A percentile compares a stretch with the other conserved stretches of the same genome.
Evolutionary conservation across 2,888 invertebrate genomes (phyloP).

Genomic region (Pseudanteris insignis): DNA sequence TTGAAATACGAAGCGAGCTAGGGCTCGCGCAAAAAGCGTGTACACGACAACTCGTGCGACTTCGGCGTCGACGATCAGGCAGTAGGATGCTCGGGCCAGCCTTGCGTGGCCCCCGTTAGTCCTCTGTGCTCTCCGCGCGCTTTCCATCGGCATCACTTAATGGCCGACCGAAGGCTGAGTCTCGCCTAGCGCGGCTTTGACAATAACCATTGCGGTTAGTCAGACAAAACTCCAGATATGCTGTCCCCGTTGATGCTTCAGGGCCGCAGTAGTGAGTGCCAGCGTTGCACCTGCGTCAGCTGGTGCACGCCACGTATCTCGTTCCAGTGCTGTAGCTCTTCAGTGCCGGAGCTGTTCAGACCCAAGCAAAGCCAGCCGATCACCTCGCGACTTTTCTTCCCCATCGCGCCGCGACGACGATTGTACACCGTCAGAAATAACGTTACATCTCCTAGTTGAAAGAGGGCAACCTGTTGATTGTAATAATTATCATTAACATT

Average conservation of each 20-base stretch:
- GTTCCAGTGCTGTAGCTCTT: constrained; percentile 92
- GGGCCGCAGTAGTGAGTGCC: constrained; percentile 85
- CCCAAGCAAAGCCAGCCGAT: constrained; percentile 97
- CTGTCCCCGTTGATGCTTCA: constrained; percentile 55
- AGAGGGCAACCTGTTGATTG: constrained; percentile 81
- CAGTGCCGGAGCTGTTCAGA: constrained; percentile 89
- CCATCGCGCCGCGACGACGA: constrained; percentile 89
- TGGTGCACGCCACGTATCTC: constrained; percentile 87
- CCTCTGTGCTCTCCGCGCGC: constrained; percentile 4
- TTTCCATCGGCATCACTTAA: constrained; percentile 7
- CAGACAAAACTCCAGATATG: constrained; percentile 11
- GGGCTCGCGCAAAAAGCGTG: constrained; percentile 33
- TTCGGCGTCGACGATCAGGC: constrained; percentile 53
- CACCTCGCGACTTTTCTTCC: constrained; percentile 94
- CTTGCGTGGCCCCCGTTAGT: constrained; percentile 2
- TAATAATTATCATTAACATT: not conserved
- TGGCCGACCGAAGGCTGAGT: too few species aligned
- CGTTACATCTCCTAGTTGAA: constrained; percentile 94
- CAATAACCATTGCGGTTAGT: too few species aligned
- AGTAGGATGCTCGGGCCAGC: constrained; percentile 50
- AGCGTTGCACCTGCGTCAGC: constrained; percentile 90
- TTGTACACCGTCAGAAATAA: constrained; percentile 93
- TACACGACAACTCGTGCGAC: constrained; percentile 50
- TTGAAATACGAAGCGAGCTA: constrained; percentile 13
- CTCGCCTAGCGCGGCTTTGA: too few species aligned